Percentiles rank a stretch among this genome's conserved stretches.
Conservation (phyloP, 2,888 invertebrate species). For the Polydrusus pterygomalis region DNA sequence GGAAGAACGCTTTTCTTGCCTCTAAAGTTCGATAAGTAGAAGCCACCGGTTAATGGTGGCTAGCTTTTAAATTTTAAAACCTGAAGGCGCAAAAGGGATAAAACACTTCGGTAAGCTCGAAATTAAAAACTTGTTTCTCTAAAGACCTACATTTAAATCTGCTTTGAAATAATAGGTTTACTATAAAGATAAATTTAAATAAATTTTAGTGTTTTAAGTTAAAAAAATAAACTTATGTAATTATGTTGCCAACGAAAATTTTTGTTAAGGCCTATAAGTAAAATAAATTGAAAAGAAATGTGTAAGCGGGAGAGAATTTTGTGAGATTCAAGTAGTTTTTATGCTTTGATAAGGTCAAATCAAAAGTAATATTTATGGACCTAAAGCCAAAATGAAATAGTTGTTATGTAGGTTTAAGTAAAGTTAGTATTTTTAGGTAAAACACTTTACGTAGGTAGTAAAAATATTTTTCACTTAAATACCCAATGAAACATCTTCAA, state of each 20-base stretch:
- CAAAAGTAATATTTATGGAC: slow-evolving; percentile 53
- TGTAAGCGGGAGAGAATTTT: slow-evolving; percentile 37
- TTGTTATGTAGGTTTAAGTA: too few species aligned
- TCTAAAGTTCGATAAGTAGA: too few species aligned
- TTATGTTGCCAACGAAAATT: slow-evolving; percentile 38
- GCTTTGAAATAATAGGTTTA: too few species aligned
- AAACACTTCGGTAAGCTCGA: too few species aligned
- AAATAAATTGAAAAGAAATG: slow-evolving; percentile 42
- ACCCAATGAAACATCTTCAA: too few species aligned
- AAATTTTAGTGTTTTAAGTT: slow-evolving; percentile 48
- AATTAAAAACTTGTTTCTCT: background rate
- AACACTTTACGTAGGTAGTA: too few species aligned
- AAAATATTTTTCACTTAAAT: too few species aligned
- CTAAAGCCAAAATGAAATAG: background rate
- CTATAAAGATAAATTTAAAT: slow-evolving; percentile 10
- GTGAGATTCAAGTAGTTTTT: slow-evolving; percentile 43
- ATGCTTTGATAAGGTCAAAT: slow-evolving; percentile 54
- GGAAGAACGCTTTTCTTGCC: too few species aligned
- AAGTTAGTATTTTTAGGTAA: too few species aligned
- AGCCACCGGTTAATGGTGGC: too few species aligned
- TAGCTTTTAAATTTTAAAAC: too few species aligned
- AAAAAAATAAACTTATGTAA: slow-evolving; percentile 11
- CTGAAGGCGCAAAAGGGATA: too few species aligned
- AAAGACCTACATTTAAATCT: background rate
- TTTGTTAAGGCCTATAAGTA: slow-evolving; percentile 45